A percentile compares a stretch with the other conserved stretches of the same genome.
phyloP scores from a whole-genome alignment of 2,888 invertebrate species.

The Apomyelois bistriatella region DNA sequence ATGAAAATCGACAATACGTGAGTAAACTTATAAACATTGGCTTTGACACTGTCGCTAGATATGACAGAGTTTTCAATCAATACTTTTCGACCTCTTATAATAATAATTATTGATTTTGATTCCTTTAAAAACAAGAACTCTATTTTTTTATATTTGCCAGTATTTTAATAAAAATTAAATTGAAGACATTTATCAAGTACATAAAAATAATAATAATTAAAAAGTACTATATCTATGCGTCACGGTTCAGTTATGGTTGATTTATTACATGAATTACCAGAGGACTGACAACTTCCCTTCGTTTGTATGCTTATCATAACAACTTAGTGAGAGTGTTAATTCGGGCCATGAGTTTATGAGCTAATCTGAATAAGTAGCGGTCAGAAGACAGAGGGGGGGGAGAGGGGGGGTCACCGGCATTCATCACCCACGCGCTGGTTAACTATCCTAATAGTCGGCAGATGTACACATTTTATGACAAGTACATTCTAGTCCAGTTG shows the following conservation, averaged over 20 bases:
- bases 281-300: neutral
- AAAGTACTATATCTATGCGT: neutral
- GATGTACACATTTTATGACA: slow-evolving; percentile 1
- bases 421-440: slow-evolving; percentile 12
- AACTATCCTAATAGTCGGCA: slow-evolving; percentile 11
- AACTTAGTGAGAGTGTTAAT: neutral
- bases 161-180: no score
- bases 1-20: no score
- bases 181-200: no score
- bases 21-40: no score
- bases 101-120: no score
- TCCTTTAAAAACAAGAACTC: no score
- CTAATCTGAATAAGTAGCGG: slow-evolving; percentile 9
- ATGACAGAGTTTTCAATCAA: no score
- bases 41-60: no score
- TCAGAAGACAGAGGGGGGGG: no score
- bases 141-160: no score
- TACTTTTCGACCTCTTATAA: no score
- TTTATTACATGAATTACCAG: neutral
- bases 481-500: neutral
- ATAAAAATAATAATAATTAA: no score
- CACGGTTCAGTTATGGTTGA: neutral
- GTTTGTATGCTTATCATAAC: neutral
- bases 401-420: neutral
- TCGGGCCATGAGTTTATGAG: neutral